These are phyloP conservation scores for Tauraco hartlaubi DNA, from an alignment of 2,797 vertebrate species.

Conservation along the genomic window DNA sequence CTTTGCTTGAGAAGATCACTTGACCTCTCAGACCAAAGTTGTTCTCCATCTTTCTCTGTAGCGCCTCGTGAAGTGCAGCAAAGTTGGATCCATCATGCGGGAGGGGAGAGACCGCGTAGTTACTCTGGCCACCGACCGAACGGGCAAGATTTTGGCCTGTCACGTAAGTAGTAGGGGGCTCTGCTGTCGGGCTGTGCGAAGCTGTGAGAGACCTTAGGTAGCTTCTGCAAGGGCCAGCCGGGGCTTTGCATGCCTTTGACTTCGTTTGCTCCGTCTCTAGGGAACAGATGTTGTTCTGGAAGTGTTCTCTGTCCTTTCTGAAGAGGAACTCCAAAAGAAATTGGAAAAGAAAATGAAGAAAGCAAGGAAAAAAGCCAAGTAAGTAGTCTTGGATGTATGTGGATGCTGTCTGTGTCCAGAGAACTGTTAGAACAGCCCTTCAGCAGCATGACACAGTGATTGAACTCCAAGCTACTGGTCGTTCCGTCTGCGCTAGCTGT, in stretches of 20 bases:
- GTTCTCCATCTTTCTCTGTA: constrained; percentile 35
- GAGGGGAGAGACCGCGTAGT: constrained; percentile 92
- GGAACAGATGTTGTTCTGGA: constrained; percentile 90
- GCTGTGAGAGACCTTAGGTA: neutral
- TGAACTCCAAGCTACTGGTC: neutral
- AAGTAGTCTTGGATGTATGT: constrained; percentile 21
- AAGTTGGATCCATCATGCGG: constrained; percentile 91
- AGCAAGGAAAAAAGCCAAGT: constrained; percentile 93
- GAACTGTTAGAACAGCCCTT: neutral
- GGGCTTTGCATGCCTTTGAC: neutral
- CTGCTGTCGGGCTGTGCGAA: neutral
- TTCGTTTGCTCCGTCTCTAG: constrained; percentile 70
- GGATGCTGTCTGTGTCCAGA: neutral
- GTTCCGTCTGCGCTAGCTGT: neutral
- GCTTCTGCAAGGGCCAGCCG: neutral
- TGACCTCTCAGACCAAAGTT: neutral
- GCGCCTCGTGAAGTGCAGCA: constrained; percentile 89
- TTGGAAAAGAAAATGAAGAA: constrained; percentile 91
- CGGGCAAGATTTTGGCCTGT: constrained; percentile 88
- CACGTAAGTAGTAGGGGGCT: constrained; percentile 85
- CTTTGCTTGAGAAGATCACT: neutral
- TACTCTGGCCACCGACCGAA: constrained; percentile 85
- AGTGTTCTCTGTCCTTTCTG: constrained; percentile 89
- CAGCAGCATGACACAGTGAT: neutral
- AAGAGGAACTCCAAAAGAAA: constrained; percentile 88